Base-by-base conservation (phyloP, 2,888 invertebrate species). In the Drosophila villosipedis region DNA sequence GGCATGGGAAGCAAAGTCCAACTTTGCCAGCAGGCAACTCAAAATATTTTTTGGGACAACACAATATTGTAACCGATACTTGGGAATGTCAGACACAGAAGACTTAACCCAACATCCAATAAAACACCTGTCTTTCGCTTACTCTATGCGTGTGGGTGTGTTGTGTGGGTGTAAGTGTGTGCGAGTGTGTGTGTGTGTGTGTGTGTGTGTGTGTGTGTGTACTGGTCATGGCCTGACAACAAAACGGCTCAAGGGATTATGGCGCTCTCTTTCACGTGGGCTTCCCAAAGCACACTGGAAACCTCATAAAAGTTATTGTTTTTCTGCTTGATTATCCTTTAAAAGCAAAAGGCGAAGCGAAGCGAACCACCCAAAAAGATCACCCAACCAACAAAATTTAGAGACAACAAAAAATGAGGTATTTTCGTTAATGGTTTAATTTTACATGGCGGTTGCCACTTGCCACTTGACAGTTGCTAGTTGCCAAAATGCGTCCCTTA, bases 251-350 rank as follows among this genome's bases (percentile, higher is more conserved):
- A 90, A 90, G 88, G 89, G 90, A 84, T 85, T 85, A 88, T 66
- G 75, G 25, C 60, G 53, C 68, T 31, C 65, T 69, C 66, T 63
- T 43, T 9, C 22, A n/a, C 66, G 55, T 53, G 78, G 83, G 81
- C 72, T 73, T 76, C 62, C 53, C 57, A 74, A 74, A 30, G n/a
- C 19, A n/a, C 74, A 64, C 47, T 77, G 73, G 91, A 90, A 91
- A 84, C 89, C 87, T 71, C 89, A 87, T 90, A 90, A 92, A 91
- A 83, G 80, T 91, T 91, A 86, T 91, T 91, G 90, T 91, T 91
- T 90, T 91, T 92, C 89, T 86, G 86, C 86, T 88, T 90, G 89
- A 91, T 90, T 91, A 91, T 91, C 82, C 83, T 81, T 86, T 62
- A 82, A 88, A 89, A 80, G 83, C 71, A 55, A 72, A 73, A 65